Conservation (phyloP, 35 echinoderm and acorn worm genomes). For the Heliocidaris erythrogramma region DNA sequence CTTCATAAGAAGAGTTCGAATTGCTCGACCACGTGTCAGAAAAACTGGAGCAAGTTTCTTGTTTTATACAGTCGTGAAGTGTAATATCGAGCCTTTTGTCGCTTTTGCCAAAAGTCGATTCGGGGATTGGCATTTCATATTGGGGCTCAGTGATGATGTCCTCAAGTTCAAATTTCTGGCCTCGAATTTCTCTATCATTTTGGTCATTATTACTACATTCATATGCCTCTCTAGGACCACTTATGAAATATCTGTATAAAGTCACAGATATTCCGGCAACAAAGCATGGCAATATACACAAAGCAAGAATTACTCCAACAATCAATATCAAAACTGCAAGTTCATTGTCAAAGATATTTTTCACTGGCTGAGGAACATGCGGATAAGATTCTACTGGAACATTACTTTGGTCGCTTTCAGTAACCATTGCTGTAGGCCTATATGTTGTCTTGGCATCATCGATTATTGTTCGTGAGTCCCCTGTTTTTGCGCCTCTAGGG, state of each 20-base stretch:
- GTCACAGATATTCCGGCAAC: not conserved
- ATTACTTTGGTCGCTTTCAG: not conserved
- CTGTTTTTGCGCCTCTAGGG: not conserved
- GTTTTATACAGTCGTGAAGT: not conserved
- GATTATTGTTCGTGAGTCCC: not conserved
- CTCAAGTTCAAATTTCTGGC: not conserved
- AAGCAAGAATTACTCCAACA: not conserved
- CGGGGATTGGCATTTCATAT: not conserved
- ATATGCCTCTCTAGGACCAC: not conserved
- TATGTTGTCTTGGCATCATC: not conserved
- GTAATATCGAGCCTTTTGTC: not conserved
- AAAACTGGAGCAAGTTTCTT: not conserved
- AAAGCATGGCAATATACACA: not conserved
- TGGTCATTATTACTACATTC: not conserved
- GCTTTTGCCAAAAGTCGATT: not conserved
- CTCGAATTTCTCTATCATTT: not conserved
- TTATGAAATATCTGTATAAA: not conserved
- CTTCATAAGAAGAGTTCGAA: not conserved
- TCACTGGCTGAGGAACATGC: not conserved
- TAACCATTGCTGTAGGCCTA: not conserved
- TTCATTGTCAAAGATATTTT: not conserved
- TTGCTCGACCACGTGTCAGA: not conserved
- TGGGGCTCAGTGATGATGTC: not conserved
- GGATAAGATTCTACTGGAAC: not conserved
- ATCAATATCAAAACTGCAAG: not conserved